Conservation (phyloP, 2,113 vertebrate genomes). For the Spheniscus mendiculus region DNA sequence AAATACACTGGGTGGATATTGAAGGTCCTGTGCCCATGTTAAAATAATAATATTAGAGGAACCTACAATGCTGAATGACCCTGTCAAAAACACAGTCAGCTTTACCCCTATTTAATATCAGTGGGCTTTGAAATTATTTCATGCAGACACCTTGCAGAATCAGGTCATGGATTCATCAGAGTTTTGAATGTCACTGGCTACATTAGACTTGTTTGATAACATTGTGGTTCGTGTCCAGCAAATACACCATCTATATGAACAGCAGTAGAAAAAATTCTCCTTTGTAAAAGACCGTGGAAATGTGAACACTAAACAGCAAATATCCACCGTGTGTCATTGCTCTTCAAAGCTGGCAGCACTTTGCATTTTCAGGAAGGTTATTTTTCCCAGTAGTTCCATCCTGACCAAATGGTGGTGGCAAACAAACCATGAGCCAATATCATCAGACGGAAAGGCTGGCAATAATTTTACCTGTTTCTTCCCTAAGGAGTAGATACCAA, state of each 20-base stretch:
- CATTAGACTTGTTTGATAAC: neutral
- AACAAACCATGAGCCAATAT: slow-evolving; percentile 29
- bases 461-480: slow-evolving; percentile 23
- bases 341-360: slow-evolving; percentile 28
- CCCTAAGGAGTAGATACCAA: slow-evolving; percentile 4
- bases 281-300: slow-evolving; percentile 12
- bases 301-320: slow-evolving; percentile 28
- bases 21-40: neutral
- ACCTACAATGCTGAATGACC: neutral
- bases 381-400: slow-evolving; percentile 48
- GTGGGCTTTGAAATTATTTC: neutral
- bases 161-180: neutral
- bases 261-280: neutral
- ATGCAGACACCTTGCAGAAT: neutral
- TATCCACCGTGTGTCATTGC: neutral
- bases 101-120: neutral
- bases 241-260: neutral
- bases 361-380: slow-evolving; percentile 39
- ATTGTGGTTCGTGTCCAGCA: neutral
- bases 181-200: slow-evolving; percentile 39
- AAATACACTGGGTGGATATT: neutral
- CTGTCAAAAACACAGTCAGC: neutral
- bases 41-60: neutral
- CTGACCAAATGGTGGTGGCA: slow-evolving; percentile 42
- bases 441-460: slow-evolving; percentile 17